Conservation (phyloP, 2,888 invertebrate genomes). For the Rhabditoides inermis region DNA sequence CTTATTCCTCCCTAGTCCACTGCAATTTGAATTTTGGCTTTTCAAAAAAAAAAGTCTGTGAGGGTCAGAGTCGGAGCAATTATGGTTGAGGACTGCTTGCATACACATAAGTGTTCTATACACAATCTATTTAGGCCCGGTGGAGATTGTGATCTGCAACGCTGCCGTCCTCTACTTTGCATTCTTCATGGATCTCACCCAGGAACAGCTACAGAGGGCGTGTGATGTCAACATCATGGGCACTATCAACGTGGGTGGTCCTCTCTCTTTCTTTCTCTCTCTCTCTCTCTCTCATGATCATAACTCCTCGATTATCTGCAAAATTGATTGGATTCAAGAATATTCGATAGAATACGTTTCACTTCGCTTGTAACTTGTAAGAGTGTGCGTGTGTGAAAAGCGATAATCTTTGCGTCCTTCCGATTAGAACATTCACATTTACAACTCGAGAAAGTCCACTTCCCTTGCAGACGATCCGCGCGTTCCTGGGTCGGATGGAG, state of each 20-base stretch:
- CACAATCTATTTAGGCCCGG: conserved; percentile 21
- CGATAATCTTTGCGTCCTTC: neutral
- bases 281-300: neutral
- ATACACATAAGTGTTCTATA: neutral
- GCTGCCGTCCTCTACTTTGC: conserved; percentile 47
- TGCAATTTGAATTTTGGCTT: too few species aligned
- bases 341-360: neutral
- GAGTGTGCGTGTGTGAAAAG: neutral
- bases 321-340: neutral
- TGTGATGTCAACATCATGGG: conserved; percentile 49
- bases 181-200: conserved; percentile 38
- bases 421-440: neutral
- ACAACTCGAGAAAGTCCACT: too few species aligned
- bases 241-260: conserved; percentile 45
- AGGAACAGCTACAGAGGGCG: conserved; percentile 34
- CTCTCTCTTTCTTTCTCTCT: too few species aligned
- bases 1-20: too few species aligned
- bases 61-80: neutral
- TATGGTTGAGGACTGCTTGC: too few species aligned
- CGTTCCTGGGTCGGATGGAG: conserved; percentile 47
- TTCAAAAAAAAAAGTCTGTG: neutral
- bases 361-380: neutral
- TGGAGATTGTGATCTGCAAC: conserved; percentile 47
- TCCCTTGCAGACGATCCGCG: conserved; percentile 46
- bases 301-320: neutral